Evolutionary conservation across 1,140 invertebrate genomes (phyloP).

Genomic region (Diachasmimorpha longicaudata): DNA sequence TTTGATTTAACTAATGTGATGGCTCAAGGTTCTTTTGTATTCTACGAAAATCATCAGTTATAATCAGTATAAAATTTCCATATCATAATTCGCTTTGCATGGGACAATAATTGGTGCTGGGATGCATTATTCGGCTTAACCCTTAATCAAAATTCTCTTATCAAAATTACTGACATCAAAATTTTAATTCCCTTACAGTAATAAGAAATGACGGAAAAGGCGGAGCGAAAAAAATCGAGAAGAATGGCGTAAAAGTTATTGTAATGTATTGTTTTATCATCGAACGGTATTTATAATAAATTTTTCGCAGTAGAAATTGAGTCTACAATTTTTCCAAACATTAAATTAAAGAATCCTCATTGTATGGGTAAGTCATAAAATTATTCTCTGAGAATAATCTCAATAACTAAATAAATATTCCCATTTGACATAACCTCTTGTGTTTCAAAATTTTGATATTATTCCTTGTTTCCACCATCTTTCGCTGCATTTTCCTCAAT

Average conservation of each 20-base stretch:
- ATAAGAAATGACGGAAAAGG: constrained; percentile 38
- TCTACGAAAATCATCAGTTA: not conserved
- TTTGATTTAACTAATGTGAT: constrained; percentile 1
- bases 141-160: constrained; percentile 25
- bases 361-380: not conserved
- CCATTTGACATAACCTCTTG: no score
- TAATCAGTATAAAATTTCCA: not conserved
- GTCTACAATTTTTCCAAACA: not conserved
- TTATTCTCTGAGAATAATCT: not conserved
- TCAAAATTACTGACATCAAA: constrained; percentile 31
- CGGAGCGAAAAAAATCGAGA: constrained; percentile 41
- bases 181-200: constrained; percentile 52
- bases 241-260: constrained; percentile 48
- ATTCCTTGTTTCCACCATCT: no score
- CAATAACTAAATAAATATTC: not conserved
- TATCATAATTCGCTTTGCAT: not conserved
- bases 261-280: constrained; percentile 41
- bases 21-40: not conserved
- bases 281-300: constrained; percentile 46
- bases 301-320: constrained; percentile 44
- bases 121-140: not conserved
- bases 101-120: not conserved
- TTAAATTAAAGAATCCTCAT: not conserved
- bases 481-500: not conserved
- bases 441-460: no score